Percentiles rank a stretch among this genome's conserved stretches.
Evolutionary conservation across 1,140 invertebrate species (phyloP).

Genomic region (Triops longicaudatus): DNA sequence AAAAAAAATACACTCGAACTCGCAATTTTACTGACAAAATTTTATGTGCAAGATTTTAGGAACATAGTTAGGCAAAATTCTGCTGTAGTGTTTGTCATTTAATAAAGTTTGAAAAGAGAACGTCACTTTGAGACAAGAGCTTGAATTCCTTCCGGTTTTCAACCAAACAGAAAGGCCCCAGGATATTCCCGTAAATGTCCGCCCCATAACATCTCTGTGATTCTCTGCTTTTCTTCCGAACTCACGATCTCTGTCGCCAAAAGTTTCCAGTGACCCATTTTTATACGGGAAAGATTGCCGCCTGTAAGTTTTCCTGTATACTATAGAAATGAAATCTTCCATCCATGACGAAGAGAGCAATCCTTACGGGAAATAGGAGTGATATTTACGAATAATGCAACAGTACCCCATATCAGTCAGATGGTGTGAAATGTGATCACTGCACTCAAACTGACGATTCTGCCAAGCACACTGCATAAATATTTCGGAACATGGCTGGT

Average conservation of each 20-base stretch:
- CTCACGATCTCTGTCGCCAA: neutral
- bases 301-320: neutral
- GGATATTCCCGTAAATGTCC: neutral
- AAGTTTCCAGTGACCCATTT: neutral
- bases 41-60: no score
- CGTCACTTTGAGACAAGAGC: neutral
- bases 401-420: conserved; percentile 1
- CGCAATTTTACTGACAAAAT: no score
- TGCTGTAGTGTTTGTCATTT: no score
- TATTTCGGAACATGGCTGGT: neutral
- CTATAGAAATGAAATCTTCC: neutral
- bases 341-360: neutral
- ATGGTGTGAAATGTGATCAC: neutral
- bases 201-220: neutral
- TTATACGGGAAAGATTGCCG: neutral
- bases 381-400: neutral
- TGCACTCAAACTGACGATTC: neutral
- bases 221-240: neutral
- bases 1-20: no score
- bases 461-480: neutral
- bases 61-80: no score
- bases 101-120: no score
- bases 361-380: neutral
- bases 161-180: neutral
- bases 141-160: neutral